Evolutionary conservation across 2,797 vertebrate species (phyloP).

Genomic region (Arrhamphus sclerolepis): DNA sequence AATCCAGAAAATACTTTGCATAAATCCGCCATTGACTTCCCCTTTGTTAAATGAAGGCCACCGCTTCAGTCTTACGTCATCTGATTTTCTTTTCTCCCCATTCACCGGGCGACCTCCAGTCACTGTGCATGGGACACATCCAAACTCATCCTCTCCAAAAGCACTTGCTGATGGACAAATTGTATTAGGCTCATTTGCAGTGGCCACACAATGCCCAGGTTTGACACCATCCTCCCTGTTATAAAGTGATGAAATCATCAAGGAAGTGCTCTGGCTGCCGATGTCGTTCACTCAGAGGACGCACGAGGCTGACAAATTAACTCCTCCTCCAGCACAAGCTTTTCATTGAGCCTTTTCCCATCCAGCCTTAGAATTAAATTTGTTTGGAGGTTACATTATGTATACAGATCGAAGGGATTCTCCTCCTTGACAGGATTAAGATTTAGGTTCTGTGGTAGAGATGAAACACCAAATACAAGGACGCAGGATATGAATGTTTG

Average conservation of each 20-base stretch:
- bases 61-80: conserved; percentile 46
- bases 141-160: conserved; percentile 77
- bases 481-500: conserved; percentile 66
- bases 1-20: conserved; percentile 58
- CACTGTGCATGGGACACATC: conserved; percentile 65
- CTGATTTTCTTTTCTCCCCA: conserved; percentile 35
- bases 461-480: conserved; percentile 49
- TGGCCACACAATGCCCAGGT: conserved; percentile 76
- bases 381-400: conserved; percentile 71
- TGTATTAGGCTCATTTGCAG: conserved; percentile 82
- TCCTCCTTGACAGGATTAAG: conserved; percentile 75
- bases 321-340: conserved; percentile 68
- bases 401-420: conserved; percentile 75
- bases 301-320: conserved; percentile 74
- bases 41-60: conserved; percentile 64
- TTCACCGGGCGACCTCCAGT: conserved; percentile 69
- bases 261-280: conserved; percentile 78
- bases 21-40: conserved; percentile 54
- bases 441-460: conserved; percentile 52
- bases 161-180: conserved; percentile 74
- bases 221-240: conserved; percentile 78
- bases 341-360: conserved; percentile 72
- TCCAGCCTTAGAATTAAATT: conserved; percentile 70
- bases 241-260: conserved; percentile 85
- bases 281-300: conserved; percentile 73